A percentile compares a stretch with the other conserved stretches of the same genome.
phyloP scores from a whole-genome alignment of 2,113 vertebrate genomes.

The Columba janthina region DNA sequence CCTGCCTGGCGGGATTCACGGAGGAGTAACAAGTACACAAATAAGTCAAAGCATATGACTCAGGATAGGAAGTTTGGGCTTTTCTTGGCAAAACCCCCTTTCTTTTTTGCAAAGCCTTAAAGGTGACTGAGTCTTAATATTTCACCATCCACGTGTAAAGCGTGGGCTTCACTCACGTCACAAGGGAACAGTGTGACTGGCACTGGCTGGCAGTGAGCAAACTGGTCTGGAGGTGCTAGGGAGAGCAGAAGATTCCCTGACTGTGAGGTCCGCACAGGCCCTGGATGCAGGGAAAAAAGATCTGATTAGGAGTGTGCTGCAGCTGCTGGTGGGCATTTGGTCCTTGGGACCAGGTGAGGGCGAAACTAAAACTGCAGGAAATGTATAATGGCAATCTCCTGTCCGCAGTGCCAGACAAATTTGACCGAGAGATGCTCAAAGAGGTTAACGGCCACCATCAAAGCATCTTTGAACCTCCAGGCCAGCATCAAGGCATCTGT shows the following conservation, averaged over 20 bases:
- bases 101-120: neutral
- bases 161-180: neutral
- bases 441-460: neutral
- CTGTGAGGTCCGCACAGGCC: neutral
- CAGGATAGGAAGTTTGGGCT: conserved; percentile 4
- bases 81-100: conserved; percentile 37
- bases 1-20: neutral
- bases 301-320: neutral
- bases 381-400: neutral
- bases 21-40: neutral
- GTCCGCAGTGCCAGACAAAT: neutral
- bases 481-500: neutral
- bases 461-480: neutral
- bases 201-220: neutral
- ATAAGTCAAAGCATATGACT: conserved; percentile 37
- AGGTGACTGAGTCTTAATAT: neutral
- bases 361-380: neutral
- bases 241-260: neutral
- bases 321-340: accelerated
- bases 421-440: neutral
- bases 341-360: neutral
- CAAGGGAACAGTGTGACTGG: neutral
- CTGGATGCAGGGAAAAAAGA: neutral
- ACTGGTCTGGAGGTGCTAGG: neutral
- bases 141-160: neutral